phyloP scores from a whole-genome alignment of 1,140 invertebrate species.

The Drosophila eugracilis region DNA sequence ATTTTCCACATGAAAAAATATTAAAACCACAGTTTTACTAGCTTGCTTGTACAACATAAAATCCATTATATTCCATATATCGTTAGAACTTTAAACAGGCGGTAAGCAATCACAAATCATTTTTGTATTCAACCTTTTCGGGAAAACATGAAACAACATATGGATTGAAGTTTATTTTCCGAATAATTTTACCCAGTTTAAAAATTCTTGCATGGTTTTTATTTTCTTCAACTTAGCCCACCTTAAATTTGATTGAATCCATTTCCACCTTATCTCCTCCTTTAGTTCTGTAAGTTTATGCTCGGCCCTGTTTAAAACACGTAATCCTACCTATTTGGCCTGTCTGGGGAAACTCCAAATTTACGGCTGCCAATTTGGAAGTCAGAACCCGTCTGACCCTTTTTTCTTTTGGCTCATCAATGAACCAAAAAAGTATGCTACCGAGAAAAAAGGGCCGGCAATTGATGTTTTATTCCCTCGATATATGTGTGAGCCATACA shows the following conservation, averaged over 20 bases:
- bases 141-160: too few species aligned
- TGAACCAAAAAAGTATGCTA: constrained; percentile 33
- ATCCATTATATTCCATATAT: too few species aligned
- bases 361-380: constrained; percentile 40
- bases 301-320: constrained; percentile 5
- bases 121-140: too few species aligned
- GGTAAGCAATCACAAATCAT: too few species aligned
- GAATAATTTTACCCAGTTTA: too few species aligned
- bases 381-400: constrained; percentile 40
- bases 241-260: constrained; percentile 8
- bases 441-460: constrained; percentile 13
- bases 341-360: constrained; percentile 29
- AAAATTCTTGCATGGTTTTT: background rate
- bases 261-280: background rate
- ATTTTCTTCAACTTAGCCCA: background rate
- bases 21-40: too few species aligned
- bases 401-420: constrained; percentile 39
- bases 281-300: constrained; percentile 11
- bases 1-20: too few species aligned
- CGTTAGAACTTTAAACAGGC: too few species aligned
- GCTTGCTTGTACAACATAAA: too few species aligned
- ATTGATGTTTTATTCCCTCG: constrained; percentile 37
- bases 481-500: constrained; percentile 34
- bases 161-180: too few species aligned
- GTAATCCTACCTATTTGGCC: constrained; percentile 35